Conservation (phyloP, 2,888 invertebrate species). For the Ophioninae sp. region DNA sequence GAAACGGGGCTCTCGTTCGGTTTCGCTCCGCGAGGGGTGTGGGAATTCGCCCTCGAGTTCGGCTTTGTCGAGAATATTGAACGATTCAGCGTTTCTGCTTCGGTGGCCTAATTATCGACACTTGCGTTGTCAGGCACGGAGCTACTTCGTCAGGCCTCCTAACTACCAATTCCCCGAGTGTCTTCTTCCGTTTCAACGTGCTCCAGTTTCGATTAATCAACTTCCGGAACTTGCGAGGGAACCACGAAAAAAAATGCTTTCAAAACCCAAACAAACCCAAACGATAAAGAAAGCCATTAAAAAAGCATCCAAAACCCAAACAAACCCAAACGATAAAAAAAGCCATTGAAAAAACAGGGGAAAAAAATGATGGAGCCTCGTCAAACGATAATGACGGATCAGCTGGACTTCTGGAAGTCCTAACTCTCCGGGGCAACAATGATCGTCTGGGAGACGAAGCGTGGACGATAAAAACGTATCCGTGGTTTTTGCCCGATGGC, state of each 20-base stretch:
- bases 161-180: conserved; percentile 28
- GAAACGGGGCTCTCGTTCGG: not conserved
- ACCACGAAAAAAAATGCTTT: conserved; percentile 26
- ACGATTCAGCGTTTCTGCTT: conserved; percentile 68
- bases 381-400: not conserved
- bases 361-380: not conserved
- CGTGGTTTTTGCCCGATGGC: conserved; percentile 50
- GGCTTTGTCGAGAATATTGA: conserved; percentile 71
- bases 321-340: not conserved
- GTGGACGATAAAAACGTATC: conserved; percentile 62
- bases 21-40: conserved; percentile 14
- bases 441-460: conserved; percentile 58
- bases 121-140: conserved; percentile 31
- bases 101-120: conserved; percentile 31
- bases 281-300: not conserved
- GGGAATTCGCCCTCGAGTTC: conserved; percentile 37
- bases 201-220: conserved; percentile 40
- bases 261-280: not conserved
- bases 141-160: conserved; percentile 34
- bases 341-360: not conserved
- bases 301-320: too few species aligned
- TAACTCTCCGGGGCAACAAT: conserved; percentile 2
- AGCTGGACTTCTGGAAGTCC: conserved; percentile 32
- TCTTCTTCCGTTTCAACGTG: conserved; percentile 35
- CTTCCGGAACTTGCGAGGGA: conserved; percentile 11